Conservation (phyloP, 2,888 invertebrate genomes). For the Campoplex nolae region DNA sequence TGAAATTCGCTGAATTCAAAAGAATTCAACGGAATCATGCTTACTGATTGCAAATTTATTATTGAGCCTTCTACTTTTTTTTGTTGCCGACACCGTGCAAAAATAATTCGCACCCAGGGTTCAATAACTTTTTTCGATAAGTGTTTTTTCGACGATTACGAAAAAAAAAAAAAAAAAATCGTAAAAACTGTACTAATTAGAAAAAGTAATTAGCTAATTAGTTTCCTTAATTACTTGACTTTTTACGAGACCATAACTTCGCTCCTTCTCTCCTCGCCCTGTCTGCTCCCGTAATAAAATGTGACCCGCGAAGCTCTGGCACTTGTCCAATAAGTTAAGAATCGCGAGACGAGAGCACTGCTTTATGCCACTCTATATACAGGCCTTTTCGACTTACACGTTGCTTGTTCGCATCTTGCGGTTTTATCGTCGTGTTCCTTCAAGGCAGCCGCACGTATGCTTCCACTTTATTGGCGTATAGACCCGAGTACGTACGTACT, state of each 20-base stretch:
- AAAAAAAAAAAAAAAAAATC: conserved; percentile 5
- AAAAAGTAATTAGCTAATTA: conserved; percentile 28
- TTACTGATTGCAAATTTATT: not conserved
- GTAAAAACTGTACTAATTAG: conserved; percentile 1
- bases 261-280: not conserved
- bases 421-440: conserved; percentile 41
- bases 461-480: conserved; percentile 15
- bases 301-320: conserved; percentile 1
- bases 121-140: not conserved
- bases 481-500: conserved; percentile 38
- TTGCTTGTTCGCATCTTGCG: conserved; percentile 23
- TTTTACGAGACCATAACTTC: conserved; percentile 8
- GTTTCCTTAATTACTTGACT: not conserved
- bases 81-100: not conserved
- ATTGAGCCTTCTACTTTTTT: not conserved
- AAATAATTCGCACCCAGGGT: not conserved
- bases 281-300: conserved; percentile 2
- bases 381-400: conserved; percentile 24
- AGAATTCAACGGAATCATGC: not conserved
- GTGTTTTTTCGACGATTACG: not conserved
- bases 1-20: not conserved
- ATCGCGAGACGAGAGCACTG: not conserved
- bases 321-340: conserved; percentile 14
- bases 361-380: not conserved
- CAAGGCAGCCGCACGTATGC: conserved; percentile 21